Evolutionary conservation across 2,797 vertebrate species (phyloP), one percentile per base, ranked within the genome.

Genomic region (Tokudaia muenninki): DNA sequence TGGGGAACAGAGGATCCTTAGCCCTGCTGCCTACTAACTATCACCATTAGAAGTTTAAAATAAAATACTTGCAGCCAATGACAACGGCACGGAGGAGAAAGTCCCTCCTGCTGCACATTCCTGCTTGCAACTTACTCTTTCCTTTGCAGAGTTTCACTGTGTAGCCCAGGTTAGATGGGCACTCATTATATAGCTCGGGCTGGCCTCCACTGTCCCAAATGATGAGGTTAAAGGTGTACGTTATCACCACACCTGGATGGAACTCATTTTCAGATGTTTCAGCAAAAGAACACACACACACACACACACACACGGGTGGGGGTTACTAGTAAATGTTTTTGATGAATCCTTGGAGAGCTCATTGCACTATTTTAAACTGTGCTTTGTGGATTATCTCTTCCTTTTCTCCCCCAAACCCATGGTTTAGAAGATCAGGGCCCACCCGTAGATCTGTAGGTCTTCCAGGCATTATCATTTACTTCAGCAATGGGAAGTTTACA

Each of bases 241-340:
- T 44, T 78, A 34, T 24, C 44, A 50, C 5, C 44, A 50, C 5
- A n/a, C 41, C 41, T 77, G 55, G 72, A 41, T 91, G 41, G n/a
- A 89, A 44, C 11, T 72, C 75, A n/a, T 31, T 95, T 94, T 91
- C 55, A 91, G 50, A 86, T 50, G 41, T 63, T 74, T 72, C 31
- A 79, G 52, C 5, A 52, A 74, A 87, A 37, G 80, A 82, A 44
- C 41, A 84, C 22, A 37, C 80, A 63, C 61, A 67, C 61, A 22
- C 41, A 47, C 74, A 47, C 41, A 47, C 74, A 47, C 24, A 77
- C 41, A 75, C 10, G 22, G 9, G 24, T 61, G 59, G 22, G 26
- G 80, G 22, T 21, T 67, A 84, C 6, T 50, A 34, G 19, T 4
- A 88, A 92, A 63, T 9, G 2, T 75, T 75, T 75, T 75, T 44